Percentiles rank a stretch among this genome's conserved stretches.
phyloP scores from a whole-genome alignment of 2,113 vertebrate species.

The Mobula hypostoma region DNA sequence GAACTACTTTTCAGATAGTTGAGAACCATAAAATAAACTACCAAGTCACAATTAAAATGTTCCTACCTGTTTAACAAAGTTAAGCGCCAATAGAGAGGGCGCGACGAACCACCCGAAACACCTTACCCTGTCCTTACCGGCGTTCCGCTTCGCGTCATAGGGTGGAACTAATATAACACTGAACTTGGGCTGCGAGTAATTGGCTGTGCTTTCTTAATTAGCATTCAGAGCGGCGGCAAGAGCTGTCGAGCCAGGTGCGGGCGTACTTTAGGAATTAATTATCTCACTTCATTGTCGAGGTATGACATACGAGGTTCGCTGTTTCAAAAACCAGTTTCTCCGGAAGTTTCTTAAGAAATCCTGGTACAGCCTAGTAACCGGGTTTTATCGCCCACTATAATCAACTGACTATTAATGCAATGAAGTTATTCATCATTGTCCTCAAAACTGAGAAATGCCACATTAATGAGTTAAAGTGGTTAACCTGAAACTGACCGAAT shows the following conservation, averaged over 20 bases:
- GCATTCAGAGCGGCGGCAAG: neutral
- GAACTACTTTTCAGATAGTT: neutral
- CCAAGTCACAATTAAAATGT: neutral
- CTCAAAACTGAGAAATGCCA: neutral
- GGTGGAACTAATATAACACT: neutral
- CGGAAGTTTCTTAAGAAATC: neutral
- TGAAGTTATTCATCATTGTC: neutral
- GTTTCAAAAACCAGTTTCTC: slow-evolving; percentile 18
- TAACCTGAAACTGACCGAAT: neutral
- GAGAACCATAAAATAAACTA: neutral
- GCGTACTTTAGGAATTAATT: neutral
- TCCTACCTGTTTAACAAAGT: neutral
- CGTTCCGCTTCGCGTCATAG: neutral
- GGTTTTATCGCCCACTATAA: neutral
- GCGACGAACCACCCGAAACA: no score
- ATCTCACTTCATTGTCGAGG: neutral
- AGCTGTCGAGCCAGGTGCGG: neutral
- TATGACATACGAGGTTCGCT: neutral
- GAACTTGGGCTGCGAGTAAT: neutral
- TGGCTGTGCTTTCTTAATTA: neutral
- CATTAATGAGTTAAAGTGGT: neutral
- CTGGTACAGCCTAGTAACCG: neutral
- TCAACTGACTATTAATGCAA: neutral
- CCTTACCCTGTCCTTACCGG: no score
- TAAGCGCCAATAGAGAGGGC: neutral